Percentiles rank a stretch among this genome's conserved stretches.
These are phyloP conservation scores for Lepus oiostolus DNA, from an alignment of 2,797 vertebrate genomes.

Conservation along the genomic window DNA sequence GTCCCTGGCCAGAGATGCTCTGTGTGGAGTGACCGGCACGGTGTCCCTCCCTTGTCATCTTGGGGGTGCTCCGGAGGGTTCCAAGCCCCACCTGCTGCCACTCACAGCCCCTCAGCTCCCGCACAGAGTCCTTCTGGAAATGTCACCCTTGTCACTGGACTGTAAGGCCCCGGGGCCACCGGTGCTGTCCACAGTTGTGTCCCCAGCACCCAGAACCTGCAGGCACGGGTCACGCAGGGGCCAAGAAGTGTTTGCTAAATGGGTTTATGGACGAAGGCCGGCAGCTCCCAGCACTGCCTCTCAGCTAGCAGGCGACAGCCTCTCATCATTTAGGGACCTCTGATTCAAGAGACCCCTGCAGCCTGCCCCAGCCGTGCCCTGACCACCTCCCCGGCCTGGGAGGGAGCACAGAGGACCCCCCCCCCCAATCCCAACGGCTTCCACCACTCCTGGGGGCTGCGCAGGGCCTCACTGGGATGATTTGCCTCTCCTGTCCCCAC, in stretches of 20 bases:
- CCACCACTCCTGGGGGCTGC: not conserved
- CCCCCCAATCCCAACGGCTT: too few relatives aligned
- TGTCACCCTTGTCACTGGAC: accelerated
- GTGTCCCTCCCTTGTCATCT: accelerated
- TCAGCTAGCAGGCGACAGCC: not conserved
- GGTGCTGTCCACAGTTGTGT: not conserved
- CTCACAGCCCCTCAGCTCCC: too few relatives aligned
- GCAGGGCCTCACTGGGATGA: not conserved
- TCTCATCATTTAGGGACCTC: not conserved
- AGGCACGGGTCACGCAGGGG: accelerated
- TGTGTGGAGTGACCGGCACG: not conserved
- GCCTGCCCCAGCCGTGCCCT: not conserved
- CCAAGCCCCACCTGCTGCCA: accelerated
- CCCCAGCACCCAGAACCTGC: not conserved
- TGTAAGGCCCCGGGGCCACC: not conserved
- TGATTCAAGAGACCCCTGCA: not conserved
- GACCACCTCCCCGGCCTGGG: too few relatives aligned
- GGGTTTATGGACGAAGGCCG: not conserved
- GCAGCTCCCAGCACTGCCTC: not conserved
- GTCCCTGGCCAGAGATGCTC: not conserved
- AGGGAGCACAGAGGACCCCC: not conserved
- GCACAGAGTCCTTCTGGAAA: not conserved
- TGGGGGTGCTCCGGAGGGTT: not conserved
- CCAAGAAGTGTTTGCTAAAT: too few relatives aligned
- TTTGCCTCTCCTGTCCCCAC: not conserved